A percentile compares a stretch with the other conserved stretches of the same genome.
Conservation (phyloP, 2,113 vertebrate genomes). For the Vimba vimba region DNA sequence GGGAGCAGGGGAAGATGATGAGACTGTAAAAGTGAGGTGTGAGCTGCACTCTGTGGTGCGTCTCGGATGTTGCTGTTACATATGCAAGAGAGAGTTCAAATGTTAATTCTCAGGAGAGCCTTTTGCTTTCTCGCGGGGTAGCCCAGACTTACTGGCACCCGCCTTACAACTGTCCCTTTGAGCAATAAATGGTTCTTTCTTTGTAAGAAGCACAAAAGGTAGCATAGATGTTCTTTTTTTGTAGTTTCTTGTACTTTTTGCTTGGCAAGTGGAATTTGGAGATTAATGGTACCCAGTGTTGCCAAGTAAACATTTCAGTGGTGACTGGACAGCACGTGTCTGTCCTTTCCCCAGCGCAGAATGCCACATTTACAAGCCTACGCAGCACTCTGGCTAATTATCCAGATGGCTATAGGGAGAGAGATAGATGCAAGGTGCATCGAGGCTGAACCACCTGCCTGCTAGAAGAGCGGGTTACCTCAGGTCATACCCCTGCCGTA, state of each 20-base stretch:
- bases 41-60: no score
- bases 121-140: no score
- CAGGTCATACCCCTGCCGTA: conserved; percentile 21
- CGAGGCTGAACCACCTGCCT: conserved; percentile 8
- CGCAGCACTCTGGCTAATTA: conserved; percentile 50
- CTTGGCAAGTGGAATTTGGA: conserved; percentile 15
- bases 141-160: no score
- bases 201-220: background rate
- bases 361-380: conserved; percentile 48
- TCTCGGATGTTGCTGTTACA: no score
- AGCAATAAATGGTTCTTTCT: background rate
- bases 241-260: conserved; percentile 14
- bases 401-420: conserved; percentile 45
- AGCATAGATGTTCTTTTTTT: background rate
- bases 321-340: conserved; percentile 35
- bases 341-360: conserved; percentile 18
- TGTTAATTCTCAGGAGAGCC: no score
- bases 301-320: conserved; percentile 43
- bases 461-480: conserved; percentile 4
- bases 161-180: background rate
- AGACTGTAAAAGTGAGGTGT: no score
- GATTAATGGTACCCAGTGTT: conserved; percentile 32
- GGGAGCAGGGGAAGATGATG: no score
- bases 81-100: no score
- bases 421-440: conserved; percentile 19